Conservation (phyloP, 2,113 vertebrate species). For the Hippocampus comes region DNA sequence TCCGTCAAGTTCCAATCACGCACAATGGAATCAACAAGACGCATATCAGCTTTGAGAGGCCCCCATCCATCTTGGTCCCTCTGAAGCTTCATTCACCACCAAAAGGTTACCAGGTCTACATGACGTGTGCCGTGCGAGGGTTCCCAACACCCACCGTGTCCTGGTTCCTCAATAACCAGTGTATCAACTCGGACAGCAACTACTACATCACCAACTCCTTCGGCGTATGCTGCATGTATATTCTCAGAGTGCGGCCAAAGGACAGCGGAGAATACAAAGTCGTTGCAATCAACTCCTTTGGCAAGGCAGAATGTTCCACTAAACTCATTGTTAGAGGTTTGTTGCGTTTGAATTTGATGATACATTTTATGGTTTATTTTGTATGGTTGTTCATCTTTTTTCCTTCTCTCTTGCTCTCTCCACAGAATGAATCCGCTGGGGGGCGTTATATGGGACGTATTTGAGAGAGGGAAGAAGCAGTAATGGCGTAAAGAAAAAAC, state of each 20-base stretch:
- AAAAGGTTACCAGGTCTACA: slow-evolving; percentile 77
- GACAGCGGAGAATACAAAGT: slow-evolving; percentile 80
- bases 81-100: slow-evolving; percentile 81
- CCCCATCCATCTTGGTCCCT: slow-evolving; percentile 79
- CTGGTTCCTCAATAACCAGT: slow-evolving; percentile 80
- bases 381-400: not conserved
- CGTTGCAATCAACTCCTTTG: slow-evolving; percentile 77
- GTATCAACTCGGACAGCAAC: slow-evolving; percentile 71
- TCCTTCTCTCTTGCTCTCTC: not conserved
- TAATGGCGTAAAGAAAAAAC: not conserved
- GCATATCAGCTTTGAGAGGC: slow-evolving; percentile 63
- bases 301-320: slow-evolving; percentile 74
- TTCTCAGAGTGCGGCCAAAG: slow-evolving; percentile 67
- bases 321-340: slow-evolving; percentile 79
- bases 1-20: slow-evolving; percentile 41
- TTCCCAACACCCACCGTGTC: slow-evolving; percentile 72
- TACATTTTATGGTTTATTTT: not conserved
- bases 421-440: not conserved
- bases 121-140: slow-evolving; percentile 85
- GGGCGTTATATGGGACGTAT: not conserved
- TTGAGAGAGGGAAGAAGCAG: not conserved
- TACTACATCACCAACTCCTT: slow-evolving; percentile 79
- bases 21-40: slow-evolving; percentile 44
- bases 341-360: not conserved
- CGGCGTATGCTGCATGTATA: slow-evolving; percentile 83